Percentiles rank a stretch among this genome's conserved stretches.
Conservation (phyloP, 2,113 vertebrate genomes). For the Promerops cafer region DNA sequence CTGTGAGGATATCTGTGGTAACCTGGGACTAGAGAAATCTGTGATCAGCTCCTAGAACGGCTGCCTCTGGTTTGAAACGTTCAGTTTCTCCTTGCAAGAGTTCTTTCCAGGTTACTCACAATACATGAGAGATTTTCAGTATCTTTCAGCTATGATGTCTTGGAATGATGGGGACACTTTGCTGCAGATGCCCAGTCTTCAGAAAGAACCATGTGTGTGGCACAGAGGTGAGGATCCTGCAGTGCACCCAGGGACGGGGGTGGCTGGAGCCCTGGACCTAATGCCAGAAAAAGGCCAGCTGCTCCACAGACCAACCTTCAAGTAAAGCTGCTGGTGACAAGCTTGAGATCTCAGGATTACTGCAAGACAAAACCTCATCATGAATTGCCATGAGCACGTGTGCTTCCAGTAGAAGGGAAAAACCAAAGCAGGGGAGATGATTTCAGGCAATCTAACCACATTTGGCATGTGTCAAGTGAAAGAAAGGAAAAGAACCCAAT, state of each 20-base stretch:
- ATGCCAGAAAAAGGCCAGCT: neutral
- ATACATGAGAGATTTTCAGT: neutral
- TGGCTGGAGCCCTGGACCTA: neutral
- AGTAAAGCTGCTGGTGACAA: neutral
- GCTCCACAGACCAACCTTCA: neutral
- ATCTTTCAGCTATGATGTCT: neutral
- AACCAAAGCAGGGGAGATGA: neutral
- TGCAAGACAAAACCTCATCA: neutral
- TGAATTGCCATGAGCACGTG: fast-evolving
- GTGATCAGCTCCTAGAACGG: neutral
- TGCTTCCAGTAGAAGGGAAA: neutral
- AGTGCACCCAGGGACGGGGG: neutral
- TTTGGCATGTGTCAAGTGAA: fast-evolving
- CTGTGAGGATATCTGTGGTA: neutral
- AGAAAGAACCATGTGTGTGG: neutral
- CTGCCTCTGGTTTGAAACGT: neutral
- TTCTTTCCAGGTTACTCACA: neutral
- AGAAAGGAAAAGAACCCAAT: neutral
- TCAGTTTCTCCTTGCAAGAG: neutral
- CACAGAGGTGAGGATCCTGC: neutral
- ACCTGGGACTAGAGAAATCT: neutral
- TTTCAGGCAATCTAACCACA: neutral
- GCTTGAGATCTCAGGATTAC: neutral
- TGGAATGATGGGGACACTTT: fast-evolving
- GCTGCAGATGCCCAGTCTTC: neutral